Percentiles rank a stretch among this genome's conserved stretches.
These are phyloP conservation scores for Zeus faber DNA, from an alignment of 2,113 vertebrate genomes.

Conservation along the genomic window DNA sequence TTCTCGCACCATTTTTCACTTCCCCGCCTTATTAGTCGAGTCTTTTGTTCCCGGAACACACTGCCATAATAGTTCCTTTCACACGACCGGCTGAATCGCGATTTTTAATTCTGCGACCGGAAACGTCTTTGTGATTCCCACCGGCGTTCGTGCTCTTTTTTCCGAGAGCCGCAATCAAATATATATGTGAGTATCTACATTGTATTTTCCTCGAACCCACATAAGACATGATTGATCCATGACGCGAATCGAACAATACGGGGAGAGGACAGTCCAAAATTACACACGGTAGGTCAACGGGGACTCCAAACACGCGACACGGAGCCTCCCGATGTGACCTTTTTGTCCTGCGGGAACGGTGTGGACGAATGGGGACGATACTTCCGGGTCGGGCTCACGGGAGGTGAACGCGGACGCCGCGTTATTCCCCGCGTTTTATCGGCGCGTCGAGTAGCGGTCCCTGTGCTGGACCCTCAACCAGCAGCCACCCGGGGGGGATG, in stretches of 20 bases:
- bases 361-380: too few relatives aligned
- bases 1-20: slow-evolving; percentile 36
- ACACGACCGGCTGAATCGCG: slow-evolving; percentile 40
- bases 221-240: slow-evolving; percentile 54
- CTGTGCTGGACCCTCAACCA: too few relatives aligned
- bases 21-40: slow-evolving; percentile 43
- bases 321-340: too few relatives aligned
- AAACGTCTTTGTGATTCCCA: slow-evolving; percentile 52
- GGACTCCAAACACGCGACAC: too few relatives aligned
- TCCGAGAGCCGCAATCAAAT: slow-evolving; percentile 36
- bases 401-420: too few relatives aligned
- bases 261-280: too few relatives aligned
- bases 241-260: slow-evolving; percentile 28
- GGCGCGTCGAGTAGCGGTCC: too few relatives aligned
- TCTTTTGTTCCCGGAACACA: slow-evolving; percentile 54
- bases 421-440: too few relatives aligned
- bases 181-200: slow-evolving; percentile 34
- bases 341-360: too few relatives aligned
- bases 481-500: slow-evolving; percentile 56
- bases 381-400: too few relatives aligned
- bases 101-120: slow-evolving; percentile 50
- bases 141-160: slow-evolving; percentile 55
- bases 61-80: slow-evolving; percentile 45
- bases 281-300: too few relatives aligned
- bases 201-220: slow-evolving; percentile 46